Evolutionary conservation across 2,113 vertebrate species (phyloP).

Genomic region (Cottus gobio): DNA sequence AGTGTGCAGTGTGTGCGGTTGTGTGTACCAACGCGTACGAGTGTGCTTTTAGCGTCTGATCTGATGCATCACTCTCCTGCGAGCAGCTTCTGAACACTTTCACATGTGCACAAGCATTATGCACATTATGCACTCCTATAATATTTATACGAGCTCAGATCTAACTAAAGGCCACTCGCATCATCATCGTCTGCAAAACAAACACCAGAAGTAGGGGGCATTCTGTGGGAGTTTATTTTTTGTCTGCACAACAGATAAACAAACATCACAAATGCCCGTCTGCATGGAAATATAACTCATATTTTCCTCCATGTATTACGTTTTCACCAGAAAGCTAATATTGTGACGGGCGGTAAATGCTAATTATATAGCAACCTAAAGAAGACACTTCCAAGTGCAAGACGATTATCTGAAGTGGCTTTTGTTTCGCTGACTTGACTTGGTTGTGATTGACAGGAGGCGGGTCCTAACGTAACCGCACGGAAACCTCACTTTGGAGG

Average conservation of each 20-base stretch:
- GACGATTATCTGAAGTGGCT: constrained; percentile 1
- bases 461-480: constrained; percentile 18
- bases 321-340: constrained; percentile 27
- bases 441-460: constrained; percentile 26
- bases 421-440: background rate
- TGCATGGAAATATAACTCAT: background rate
- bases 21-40: constrained; percentile 4
- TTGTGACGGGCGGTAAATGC: constrained; percentile 6
- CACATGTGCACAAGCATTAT: constrained; percentile 46
- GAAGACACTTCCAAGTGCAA: constrained; percentile 7
- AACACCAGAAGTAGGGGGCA: constrained; percentile 8
- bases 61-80: constrained; percentile 50
- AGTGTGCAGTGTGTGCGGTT: background rate
- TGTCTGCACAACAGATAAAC: constrained; percentile 8
- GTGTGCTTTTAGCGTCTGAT: constrained; percentile 11
- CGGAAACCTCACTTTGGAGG: constrained; percentile 12
- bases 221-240: constrained; percentile 20
- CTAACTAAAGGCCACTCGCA: constrained; percentile 22
- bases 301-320: background rate
- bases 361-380: constrained; percentile 28
- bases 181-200: constrained; percentile 29
- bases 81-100: constrained; percentile 57
- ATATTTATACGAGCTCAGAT: constrained; percentile 57
- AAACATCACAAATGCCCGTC: constrained; percentile 24
- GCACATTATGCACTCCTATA: constrained; percentile 42